Base-by-base conservation (phyloP, 2,888 invertebrate genomes). In the Lithophane leautieri region DNA sequence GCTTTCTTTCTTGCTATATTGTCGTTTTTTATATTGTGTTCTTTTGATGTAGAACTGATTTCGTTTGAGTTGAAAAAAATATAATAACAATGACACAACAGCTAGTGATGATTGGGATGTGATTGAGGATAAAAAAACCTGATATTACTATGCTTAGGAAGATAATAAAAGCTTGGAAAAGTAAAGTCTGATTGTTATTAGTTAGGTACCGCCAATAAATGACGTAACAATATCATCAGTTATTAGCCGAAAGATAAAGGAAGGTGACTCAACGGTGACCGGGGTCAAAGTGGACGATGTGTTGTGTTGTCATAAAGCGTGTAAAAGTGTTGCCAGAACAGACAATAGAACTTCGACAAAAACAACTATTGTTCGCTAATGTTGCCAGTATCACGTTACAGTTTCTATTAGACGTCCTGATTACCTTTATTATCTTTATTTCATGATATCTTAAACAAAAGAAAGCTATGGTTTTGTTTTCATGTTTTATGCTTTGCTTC, bases 321-420 rank as follows among this genome's bases (percentile, higher is more conserved):
- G 70, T 78, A 65, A 63, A 80, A 83, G 76, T 85, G 60, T 71
- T 63, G 69, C 72, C 77, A 82, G 62, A 47, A 34, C 16, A 65
- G 19, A 83, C 80, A 88, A 84, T 71, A 81, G 78, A 73, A 42
- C 28, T 79, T 56, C 25, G 66, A 66, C 68, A 77, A 58, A 82
- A 88, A 87, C 81, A 84, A 66, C 79, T 72, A 87, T 88, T 88
- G 86, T 88, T 71, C 66, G 70, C 54, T 84, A 81, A 83, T 80
- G 78, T 73, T 72, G 47, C 71, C 42, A 44, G 78, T 73, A 78
- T 88, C 80, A 56, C 34, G 63, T 87, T 84, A 81, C 88, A 52
- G 42, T 69, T 82, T 78, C 68, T 79, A 79, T 77, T 70, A 81
- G 70, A 71, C 28, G n/a, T 42, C 65, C 65, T 40, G 56, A 79